Conservation (phyloP, 2,797 vertebrate genomes). For the Podarcis lilfordi region DNA sequence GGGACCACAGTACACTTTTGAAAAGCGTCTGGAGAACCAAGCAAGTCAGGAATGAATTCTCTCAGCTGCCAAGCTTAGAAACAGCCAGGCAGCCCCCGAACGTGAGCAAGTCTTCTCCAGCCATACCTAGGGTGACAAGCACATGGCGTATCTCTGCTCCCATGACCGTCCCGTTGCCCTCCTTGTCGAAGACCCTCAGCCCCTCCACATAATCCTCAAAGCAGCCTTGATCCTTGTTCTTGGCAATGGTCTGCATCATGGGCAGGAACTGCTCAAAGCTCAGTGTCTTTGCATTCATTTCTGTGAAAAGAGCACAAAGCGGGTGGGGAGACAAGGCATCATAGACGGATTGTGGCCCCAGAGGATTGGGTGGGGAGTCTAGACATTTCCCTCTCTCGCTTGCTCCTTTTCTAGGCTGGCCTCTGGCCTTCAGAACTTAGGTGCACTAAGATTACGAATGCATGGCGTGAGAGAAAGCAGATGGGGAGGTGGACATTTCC, state of each 20-base stretch:
- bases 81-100: neutral
- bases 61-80: neutral
- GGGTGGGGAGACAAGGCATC: neutral
- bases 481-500: too few relatives aligned
- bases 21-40: neutral
- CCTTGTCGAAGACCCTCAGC: conserved; percentile 92
- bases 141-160: conserved; percentile 44
- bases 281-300: conserved; percentile 91
- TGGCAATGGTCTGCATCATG: conserved; percentile 86
- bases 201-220: conserved; percentile 93
- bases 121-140: conserved; percentile 88
- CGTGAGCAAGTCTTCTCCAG: too few relatives aligned
- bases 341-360: neutral
- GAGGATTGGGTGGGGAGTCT: neutral
- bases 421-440: too few relatives aligned
- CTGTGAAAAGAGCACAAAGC: conserved; percentile 59
- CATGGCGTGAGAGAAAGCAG: neutral
- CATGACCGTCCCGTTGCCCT: conserved; percentile 76
- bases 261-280: conserved; percentile 94
- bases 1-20: neutral
- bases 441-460: neutral
- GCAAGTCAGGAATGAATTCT: neutral
- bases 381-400: neutral
- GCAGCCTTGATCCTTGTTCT: conserved; percentile 94
- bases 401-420: neutral